Evolutionary conservation across 2,113 vertebrate species (phyloP).

Genomic region (Nyctereutes procyonoides): DNA sequence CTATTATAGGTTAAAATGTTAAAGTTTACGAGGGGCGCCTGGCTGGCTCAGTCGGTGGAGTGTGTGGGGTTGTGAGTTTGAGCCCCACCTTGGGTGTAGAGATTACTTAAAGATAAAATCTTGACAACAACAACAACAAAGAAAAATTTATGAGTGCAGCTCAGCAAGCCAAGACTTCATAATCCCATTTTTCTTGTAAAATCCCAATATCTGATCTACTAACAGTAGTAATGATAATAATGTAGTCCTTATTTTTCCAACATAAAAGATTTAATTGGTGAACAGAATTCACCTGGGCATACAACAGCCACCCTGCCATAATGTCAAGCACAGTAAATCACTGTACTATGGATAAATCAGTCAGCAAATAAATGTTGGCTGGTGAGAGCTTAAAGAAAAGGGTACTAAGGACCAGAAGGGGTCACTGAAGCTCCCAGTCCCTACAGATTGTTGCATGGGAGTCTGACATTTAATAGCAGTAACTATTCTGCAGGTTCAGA

Average conservation of each 20-base stretch:
- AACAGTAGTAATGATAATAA: background rate
- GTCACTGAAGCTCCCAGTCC: background rate
- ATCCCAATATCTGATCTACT: background rate
- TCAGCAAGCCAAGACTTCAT: constrained; percentile 11
- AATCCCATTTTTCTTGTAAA: background rate
- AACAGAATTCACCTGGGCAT: background rate
- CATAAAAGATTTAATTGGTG: background rate
- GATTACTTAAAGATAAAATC: background rate
- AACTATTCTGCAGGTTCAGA: background rate
- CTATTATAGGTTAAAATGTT: background rate
- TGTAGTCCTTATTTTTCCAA: background rate
- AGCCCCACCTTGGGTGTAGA: background rate
- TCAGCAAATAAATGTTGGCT: background rate
- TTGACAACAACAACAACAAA: background rate
- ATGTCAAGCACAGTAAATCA: background rate
- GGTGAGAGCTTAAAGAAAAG: background rate
- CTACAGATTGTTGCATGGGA: background rate
- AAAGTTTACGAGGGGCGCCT: background rate
- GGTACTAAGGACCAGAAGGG: background rate
- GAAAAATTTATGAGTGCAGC: background rate
- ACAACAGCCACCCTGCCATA: background rate
- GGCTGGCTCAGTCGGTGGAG: background rate
- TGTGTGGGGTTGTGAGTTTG: background rate
- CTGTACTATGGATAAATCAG: background rate
- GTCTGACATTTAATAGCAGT: background rate